Conservation (phyloP, 2,888 invertebrate species). For the Sinelater perroti region DNA sequence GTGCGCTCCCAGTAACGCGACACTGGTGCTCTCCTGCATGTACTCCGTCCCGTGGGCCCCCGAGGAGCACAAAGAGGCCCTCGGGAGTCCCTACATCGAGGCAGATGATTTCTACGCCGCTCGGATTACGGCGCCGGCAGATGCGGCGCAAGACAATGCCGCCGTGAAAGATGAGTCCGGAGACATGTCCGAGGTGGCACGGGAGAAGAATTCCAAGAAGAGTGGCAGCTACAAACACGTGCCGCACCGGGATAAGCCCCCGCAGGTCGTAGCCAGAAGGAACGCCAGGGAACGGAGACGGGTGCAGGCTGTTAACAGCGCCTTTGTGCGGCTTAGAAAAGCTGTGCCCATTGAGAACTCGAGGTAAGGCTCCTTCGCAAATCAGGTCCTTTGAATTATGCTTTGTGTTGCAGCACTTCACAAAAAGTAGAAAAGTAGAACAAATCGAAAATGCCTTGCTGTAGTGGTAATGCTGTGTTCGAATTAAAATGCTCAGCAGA, state of each 20-base stretch:
- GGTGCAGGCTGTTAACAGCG: conserved; percentile 71
- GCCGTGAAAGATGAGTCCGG: conserved; percentile 32
- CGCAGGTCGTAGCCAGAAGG: conserved; percentile 66
- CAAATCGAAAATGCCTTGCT: too few relatives aligned
- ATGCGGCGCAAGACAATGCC: conserved; percentile 36
- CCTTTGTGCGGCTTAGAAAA: conserved; percentile 67
- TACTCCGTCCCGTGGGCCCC: conserved; percentile 35
- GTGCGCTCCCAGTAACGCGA: conserved; percentile 40
- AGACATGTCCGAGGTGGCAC: conserved; percentile 36
- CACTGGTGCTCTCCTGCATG: conserved; percentile 45
- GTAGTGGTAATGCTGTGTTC: too few relatives aligned
- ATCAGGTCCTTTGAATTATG: too few relatives aligned
- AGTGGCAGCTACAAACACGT: conserved; percentile 53
- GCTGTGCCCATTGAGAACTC: conserved; percentile 67
- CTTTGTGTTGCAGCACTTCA: too few relatives aligned
- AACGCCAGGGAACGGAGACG: conserved; percentile 71
- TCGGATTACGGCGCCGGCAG: conserved; percentile 48
- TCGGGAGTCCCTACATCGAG: conserved; percentile 36
- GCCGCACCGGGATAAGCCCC: conserved; percentile 64
- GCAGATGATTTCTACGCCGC: conserved; percentile 39
- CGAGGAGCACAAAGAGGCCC: conserved; percentile 28
- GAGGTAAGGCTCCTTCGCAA: too few relatives aligned
- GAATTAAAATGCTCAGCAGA: too few relatives aligned
- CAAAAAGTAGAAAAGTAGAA: too few relatives aligned
- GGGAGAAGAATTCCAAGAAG: conserved; percentile 47